Percentiles rank a stretch among this genome's conserved stretches.
These are phyloP conservation scores for Apeltes quadracus DNA, from an alignment of 2,113 vertebrate species.

Conservation along the genomic window DNA sequence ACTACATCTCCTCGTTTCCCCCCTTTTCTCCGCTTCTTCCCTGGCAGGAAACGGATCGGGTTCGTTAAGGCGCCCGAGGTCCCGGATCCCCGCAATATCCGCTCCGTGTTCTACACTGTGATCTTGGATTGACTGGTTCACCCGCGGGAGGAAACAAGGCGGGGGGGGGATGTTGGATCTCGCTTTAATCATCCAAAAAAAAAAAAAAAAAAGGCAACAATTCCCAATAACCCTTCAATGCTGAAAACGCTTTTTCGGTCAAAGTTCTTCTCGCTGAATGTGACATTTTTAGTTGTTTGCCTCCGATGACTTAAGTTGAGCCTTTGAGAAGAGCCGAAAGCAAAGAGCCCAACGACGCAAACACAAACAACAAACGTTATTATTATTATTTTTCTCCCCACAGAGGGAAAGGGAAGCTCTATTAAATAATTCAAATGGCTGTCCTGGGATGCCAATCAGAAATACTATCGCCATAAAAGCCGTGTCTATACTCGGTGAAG, in stretches of 20 bases:
- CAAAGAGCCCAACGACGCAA: slow-evolving; percentile 56
- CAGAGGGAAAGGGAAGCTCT: slow-evolving; percentile 65
- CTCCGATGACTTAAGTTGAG: slow-evolving; percentile 49
- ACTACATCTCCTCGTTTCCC: slow-evolving; percentile 40
- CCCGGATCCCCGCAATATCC: slow-evolving; percentile 54
- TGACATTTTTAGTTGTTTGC: slow-evolving; percentile 40
- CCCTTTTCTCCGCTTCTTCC: neutral
- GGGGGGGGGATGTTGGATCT: slow-evolving; percentile 5
- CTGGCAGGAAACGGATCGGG: slow-evolving; percentile 58
- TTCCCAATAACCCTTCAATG: neutral
- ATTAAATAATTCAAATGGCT: slow-evolving; percentile 84
- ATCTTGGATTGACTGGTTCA: slow-evolving; percentile 50
- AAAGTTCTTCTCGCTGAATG: slow-evolving; percentile 10
- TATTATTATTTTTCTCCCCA: slow-evolving; percentile 55
- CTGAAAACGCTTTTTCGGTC: neutral
- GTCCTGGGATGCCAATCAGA: slow-evolving; percentile 83
- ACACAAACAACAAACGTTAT: slow-evolving; percentile 68
- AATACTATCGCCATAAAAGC: slow-evolving; percentile 84
- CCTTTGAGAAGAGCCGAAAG: slow-evolving; percentile 48
- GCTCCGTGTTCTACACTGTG: slow-evolving; percentile 43
- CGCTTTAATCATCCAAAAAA: slow-evolving; percentile 17
- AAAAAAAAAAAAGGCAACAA: neutral
- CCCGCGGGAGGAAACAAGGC: slow-evolving; percentile 2
- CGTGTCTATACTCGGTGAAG: slow-evolving; percentile 75
- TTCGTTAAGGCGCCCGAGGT: slow-evolving; percentile 47